Base-by-base conservation (phyloP, 2,797 vertebrate genomes). In the Myotis findleyi region DNA sequence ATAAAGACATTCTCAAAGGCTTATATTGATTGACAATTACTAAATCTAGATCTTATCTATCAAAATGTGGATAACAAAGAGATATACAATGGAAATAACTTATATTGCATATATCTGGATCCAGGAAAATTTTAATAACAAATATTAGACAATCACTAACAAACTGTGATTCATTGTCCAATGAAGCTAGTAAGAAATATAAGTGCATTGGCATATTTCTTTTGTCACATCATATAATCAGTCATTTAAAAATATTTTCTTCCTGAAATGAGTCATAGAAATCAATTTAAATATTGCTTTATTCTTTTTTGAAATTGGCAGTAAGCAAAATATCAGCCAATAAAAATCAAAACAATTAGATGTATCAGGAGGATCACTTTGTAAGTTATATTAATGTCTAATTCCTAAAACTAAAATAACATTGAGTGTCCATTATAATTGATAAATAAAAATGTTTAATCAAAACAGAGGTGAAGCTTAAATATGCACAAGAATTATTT, bases 21-120 rank as follows among this genome's bases (percentile, higher is more conserved):
- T 88, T 94, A 71, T 87, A 92, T 64, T 92, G 93, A 91, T 82
- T 86, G 41, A 68, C 57, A 93, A n/a, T 49, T 77, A 82, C 51
- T 93, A 76, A 95, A 79, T 68, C 69, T 49, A 76, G 55, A 86
- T 94, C 13, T 90, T 94, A 93, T 93, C 76, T 69, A 38, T 79
- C 44, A 85, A 90, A 89, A 59, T 0, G 38, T 38, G 23, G 16
- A 51, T 80, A 76, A 59, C 17, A 71, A 71, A 82, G 41, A 82
- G 3, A 5, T 47, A 1, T 41, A 53, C 38, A 66, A 41, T 41
- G 27, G 38, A 90, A 96, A 88, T 16, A 79, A 73, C 44, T 73
- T 33, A 64, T 7, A 55, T 17, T 62, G 30, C 51, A 38, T 71
- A 25, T 84, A 4, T 69, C 38, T 44, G 5, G 0, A 82, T 25